Percentiles rank a stretch among this genome's conserved stretches.
phyloP scores from a whole-genome alignment of 2,113 vertebrate genomes.

The Takifugu bimaculatus region DNA sequence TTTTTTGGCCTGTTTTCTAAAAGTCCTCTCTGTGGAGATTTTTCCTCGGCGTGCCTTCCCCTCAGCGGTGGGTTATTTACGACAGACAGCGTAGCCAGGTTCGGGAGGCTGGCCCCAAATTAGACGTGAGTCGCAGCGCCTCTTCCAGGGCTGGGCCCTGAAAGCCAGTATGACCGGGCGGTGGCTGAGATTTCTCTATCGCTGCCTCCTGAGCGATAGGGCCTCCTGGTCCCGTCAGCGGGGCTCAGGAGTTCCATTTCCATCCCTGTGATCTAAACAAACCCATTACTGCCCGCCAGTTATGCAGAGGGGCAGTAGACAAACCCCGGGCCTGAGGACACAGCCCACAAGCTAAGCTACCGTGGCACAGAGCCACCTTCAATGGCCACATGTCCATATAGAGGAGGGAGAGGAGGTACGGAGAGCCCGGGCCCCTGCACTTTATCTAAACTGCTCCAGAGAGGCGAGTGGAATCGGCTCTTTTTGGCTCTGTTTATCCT shows the following conservation, averaged over 20 bases:
- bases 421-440: constrained; percentile 53
- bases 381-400: constrained; percentile 63
- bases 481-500: constrained; percentile 74
- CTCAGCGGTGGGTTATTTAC: constrained; percentile 51
- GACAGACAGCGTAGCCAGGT: constrained; percentile 44
- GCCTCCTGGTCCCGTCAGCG: constrained; percentile 55
- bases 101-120: constrained; percentile 55
- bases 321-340: constrained; percentile 59
- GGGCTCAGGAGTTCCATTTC: constrained; percentile 75
- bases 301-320: constrained; percentile 61
- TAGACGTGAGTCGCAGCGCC: constrained; percentile 67
- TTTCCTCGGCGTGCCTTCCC: constrained; percentile 37
- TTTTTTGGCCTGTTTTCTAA: constrained; percentile 22
- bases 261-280: constrained; percentile 80
- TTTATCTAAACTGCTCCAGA: constrained; percentile 78
- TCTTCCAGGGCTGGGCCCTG: constrained; percentile 52
- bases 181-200: constrained; percentile 53
- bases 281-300: constrained; percentile 70
- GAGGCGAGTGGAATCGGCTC: constrained; percentile 75
- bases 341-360: constrained; percentile 71
- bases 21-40: constrained; percentile 6
- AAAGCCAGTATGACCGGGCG: constrained; percentile 55
- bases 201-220: constrained; percentile 64
- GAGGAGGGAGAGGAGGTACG: constrained; percentile 40
- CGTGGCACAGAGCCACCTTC: constrained; percentile 71